phyloP scores from a whole-genome alignment of 2,888 invertebrate genomes.

The Panzeria rudis region DNA sequence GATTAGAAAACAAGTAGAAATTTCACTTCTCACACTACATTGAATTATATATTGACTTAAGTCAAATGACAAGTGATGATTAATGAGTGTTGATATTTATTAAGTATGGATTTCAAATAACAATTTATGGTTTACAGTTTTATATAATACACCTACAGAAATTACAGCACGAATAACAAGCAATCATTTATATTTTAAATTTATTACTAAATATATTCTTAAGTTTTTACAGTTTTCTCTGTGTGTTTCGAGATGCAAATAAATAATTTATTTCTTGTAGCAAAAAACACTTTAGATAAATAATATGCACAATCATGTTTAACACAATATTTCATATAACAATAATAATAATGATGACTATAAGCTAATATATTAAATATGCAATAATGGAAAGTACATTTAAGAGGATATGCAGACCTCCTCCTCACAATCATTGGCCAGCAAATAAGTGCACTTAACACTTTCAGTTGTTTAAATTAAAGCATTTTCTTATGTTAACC shows the following conservation, averaged over 20 bases:
- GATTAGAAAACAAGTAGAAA: conserved; percentile 2
- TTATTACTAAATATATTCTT: background rate
- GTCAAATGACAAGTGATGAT: conserved; percentile 76
- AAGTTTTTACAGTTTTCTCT: background rate
- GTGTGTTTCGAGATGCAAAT: conserved; percentile 6
- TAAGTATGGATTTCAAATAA: conserved; percentile 69
- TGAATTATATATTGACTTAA: conserved; percentile 72
- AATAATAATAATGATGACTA: conserved; percentile 30
- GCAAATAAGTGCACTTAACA: conserved; percentile 37
- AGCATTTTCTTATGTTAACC: conserved; percentile 24
- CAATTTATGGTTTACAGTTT: conserved; percentile 65
- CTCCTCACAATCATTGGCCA: background rate
- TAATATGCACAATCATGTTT: conserved; percentile 75
- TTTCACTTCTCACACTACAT: conserved; percentile 10
- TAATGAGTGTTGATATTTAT: conserved; percentile 74
- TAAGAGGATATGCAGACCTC: background rate
- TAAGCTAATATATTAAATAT: conserved; percentile 63
- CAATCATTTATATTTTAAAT: background rate
- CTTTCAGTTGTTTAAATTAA: conserved; percentile 43
- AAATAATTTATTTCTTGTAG: conserved; percentile 21
- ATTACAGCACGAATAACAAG: background rate
- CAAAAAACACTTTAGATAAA: conserved; percentile 72
- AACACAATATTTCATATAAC: conserved; percentile 61
- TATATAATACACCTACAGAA: conserved; percentile 58
- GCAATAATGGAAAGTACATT: conserved; percentile 39